Conservation (phyloP, 2,113 vertebrate species). For the Microtus montanus region DNA sequence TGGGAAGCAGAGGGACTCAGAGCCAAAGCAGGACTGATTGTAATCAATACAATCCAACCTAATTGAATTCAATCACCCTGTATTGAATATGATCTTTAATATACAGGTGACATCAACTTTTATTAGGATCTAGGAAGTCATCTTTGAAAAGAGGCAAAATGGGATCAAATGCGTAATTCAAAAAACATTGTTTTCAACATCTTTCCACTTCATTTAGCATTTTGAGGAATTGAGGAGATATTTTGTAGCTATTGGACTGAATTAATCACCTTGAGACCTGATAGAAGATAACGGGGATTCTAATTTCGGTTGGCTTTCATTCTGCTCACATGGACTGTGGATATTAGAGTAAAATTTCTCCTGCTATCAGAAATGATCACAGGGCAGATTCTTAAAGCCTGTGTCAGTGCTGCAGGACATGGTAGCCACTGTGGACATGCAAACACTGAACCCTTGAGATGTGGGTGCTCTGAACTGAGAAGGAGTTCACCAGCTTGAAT, state of each 20-base stretch:
- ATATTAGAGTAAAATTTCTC: slow-evolving; percentile 54
- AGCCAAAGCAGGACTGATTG: background rate
- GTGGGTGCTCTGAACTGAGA: background rate
- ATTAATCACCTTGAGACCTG: slow-evolving; percentile 73
- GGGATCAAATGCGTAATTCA: slow-evolving; percentile 68
- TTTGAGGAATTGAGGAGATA: slow-evolving; percentile 75
- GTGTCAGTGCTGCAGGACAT: background rate
- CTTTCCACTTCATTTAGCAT: slow-evolving; percentile 75
- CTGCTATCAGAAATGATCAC: background rate
- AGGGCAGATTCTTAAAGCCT: background rate
- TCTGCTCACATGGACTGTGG: slow-evolving; percentile 41
- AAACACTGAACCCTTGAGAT: no score
- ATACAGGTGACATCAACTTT: slow-evolving; percentile 62
- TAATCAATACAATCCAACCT: slow-evolving; percentile 73
- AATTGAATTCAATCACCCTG: slow-evolving; percentile 67
- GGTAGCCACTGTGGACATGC: background rate
- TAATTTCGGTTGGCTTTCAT: slow-evolving; percentile 57
- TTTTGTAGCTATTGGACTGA: slow-evolving; percentile 72
- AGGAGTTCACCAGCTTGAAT: background rate
- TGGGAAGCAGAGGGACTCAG: background rate
- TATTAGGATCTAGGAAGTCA: slow-evolving; percentile 70
- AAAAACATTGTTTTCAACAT: slow-evolving; percentile 74
- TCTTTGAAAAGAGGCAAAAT: slow-evolving; percentile 74
- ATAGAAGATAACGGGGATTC: slow-evolving; percentile 47
- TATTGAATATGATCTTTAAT: slow-evolving; percentile 64